phyloP scores from a whole-genome alignment of 2,888 invertebrate genomes.

The Odiellus spinosus region DNA sequence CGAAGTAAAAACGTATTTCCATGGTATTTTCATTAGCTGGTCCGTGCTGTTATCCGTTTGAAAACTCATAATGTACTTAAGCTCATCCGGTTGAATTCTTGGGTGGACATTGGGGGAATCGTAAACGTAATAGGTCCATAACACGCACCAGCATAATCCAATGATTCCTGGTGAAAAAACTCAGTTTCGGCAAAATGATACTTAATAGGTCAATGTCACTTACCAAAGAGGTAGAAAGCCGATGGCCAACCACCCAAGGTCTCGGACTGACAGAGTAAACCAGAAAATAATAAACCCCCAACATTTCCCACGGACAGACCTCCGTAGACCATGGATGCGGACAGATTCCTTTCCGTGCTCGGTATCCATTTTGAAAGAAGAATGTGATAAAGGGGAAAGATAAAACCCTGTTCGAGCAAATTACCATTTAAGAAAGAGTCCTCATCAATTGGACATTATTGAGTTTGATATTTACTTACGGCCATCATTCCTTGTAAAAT shows the following conservation, averaged over 20 bases:
- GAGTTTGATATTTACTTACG: too few species aligned
- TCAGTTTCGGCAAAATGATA: too few species aligned
- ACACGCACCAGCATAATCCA: conserved; percentile 4
- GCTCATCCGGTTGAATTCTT: conserved; percentile 5
- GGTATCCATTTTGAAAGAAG: conserved; percentile 10
- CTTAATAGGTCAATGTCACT: background rate
- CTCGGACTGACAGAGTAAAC: conserved; percentile 1
- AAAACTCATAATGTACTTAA: conserved; percentile 2
- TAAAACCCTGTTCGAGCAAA: conserved; percentile 7
- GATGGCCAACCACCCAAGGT: conserved; percentile 7
- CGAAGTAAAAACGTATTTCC: too few species aligned
- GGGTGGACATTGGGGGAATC: conserved; percentile 8
- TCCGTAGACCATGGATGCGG: conserved; percentile 1
- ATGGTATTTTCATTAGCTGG: background rate
- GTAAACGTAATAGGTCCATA: conserved; percentile 8
- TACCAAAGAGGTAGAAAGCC: conserved; percentile 12
- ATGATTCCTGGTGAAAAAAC: conserved; percentile 1
- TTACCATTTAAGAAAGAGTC: background rate
- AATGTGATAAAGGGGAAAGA: conserved; percentile 6
- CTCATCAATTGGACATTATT: too few species aligned
- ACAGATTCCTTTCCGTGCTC: conserved; percentile 1
- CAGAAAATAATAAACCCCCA: conserved; percentile 6
- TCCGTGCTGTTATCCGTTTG: background rate
- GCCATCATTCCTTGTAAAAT: too few species aligned
- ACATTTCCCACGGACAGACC: conserved; percentile 8